A percentile compares a stretch with the other conserved stretches of the same genome.
Evolutionary conservation across 2,888 invertebrate genomes (phyloP).

Genomic region (Apamea anceps): DNA sequence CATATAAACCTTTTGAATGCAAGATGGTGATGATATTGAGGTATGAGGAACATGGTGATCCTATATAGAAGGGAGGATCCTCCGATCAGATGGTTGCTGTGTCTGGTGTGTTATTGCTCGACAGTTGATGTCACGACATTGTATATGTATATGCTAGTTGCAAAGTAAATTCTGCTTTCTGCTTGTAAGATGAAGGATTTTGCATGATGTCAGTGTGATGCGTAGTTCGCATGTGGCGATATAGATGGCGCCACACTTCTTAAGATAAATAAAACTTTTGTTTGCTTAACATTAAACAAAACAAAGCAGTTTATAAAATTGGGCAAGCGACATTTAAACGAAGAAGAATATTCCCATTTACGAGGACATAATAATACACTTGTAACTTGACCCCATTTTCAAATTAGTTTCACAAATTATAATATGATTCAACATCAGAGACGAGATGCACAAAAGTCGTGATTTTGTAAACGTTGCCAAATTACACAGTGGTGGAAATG

Average conservation of each 20-base stretch:
- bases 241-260: background rate
- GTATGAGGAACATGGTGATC: too few relatives aligned
- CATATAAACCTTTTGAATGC: background rate
- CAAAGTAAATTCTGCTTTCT: background rate
- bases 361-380: conserved; percentile 55
- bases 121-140: background rate
- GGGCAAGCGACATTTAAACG: conserved; percentile 45
- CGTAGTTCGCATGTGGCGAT: background rate
- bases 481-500: conserved; percentile 85
- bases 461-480: conserved; percentile 85
- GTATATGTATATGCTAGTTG: background rate
- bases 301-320: conserved; percentile 46
- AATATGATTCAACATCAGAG: conserved; percentile 69
- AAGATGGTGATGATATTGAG: background rate
- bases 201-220: background rate
- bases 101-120: background rate
- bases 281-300: conserved; percentile 24
- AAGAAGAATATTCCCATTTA: conserved; percentile 43
- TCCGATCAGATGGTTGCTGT: too few relatives aligned
- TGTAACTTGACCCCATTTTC: conserved; percentile 71
- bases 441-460: conserved; percentile 75
- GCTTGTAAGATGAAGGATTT: background rate
- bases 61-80: too few relatives aligned
- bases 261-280: conserved; percentile 1
- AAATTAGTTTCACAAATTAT: conserved; percentile 79